A percentile compares a stretch with the other conserved stretches of the same genome.
These are phyloP conservation scores for Lepeophtheirus nordmannii DNA, from an alignment of 2,888 invertebrate species.

Conservation along the genomic window DNA sequence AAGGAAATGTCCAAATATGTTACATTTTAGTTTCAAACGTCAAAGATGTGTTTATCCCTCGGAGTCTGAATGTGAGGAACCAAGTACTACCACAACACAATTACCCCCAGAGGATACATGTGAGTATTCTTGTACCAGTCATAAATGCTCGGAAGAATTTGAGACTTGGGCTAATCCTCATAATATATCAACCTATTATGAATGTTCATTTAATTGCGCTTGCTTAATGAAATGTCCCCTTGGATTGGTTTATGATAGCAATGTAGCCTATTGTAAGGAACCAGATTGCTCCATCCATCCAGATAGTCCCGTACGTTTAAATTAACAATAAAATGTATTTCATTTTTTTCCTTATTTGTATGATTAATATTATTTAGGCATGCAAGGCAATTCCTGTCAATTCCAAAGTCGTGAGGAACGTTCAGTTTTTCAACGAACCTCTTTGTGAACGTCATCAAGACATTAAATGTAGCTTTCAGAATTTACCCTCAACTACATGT, in stretches of 20 bases:
- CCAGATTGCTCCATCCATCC: not conserved
- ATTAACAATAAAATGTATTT: too few species aligned
- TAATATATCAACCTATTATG: not conserved
- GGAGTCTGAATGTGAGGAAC: not conserved
- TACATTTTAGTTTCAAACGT: not conserved
- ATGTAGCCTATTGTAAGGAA: not conserved
- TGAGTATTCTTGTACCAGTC: not conserved
- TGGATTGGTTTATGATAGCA: slow-evolving; percentile 1
- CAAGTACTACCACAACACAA: not conserved
- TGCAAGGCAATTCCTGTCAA: too few species aligned
- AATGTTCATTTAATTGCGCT: not conserved
- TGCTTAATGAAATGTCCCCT: not conserved
- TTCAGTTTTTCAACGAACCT: too few species aligned
- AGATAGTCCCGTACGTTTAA: not conserved
- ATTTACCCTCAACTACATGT: too few species aligned
- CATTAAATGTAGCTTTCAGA: too few species aligned
- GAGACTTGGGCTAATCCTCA: not conserved
- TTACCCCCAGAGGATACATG: not conserved
- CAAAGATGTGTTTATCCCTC: not conserved
- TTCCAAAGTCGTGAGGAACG: too few species aligned
- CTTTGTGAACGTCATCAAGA: too few species aligned
- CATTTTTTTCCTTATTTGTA: too few species aligned
- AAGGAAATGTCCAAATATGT: not conserved
- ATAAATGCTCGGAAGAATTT: not conserved
- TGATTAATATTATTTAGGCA: too few species aligned